Base-by-base conservation (phyloP, 2,797 vertebrate species). In the Stomatorhinus walkeri region DNA sequence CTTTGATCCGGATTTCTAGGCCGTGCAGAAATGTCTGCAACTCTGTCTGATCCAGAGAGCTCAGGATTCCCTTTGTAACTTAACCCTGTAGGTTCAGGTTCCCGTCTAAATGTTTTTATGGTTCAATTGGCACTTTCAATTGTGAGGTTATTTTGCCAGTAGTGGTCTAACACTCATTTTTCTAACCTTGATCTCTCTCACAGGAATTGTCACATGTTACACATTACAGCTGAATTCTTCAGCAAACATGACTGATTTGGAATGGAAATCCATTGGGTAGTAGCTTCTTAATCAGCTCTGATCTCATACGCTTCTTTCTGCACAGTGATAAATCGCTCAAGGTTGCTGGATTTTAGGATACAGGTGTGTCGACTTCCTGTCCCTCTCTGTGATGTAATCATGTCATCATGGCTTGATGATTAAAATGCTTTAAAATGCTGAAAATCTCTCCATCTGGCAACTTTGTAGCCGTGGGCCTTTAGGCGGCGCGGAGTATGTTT, bases 391-490 rank as follows among this genome's bases (percentile, higher is more conserved):
- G 28, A 92, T 95, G 95, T 95, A 95, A 94, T 93, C 90, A 87
- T 84, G 94, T 93, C 95, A 93, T 94, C 87, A 85, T 94, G 93
- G 95, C 92, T 16, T n/a, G 90, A 93, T 94, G 92, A 95, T 96
- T 95, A 96, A 95, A 95, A 92, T 88, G 92, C 93, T 94, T 95
- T 92, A 56, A 93, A 94, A 93, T 0, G 92, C 93, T 91, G 88
- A 92, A 91, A 92, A 92, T 88, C 87, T 93, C 92, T 94, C 92
- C 90, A 94, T 94, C 92, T 93, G 85, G 94, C 91, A 92, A 88
- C 90, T 93, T 94, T 90, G 88, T 76, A 83, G 59, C 51, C 32
- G 48, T 54, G 24, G 32, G 22, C 54, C 19, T 36, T 83, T 51
- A 24, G 68, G 54, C 36, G 52, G 84, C 48, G 85, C 46, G 1